These are phyloP conservation scores for Craterocephalus amniculus DNA, from an alignment of 2,797 vertebrate species.

Conservation along the genomic window DNA sequence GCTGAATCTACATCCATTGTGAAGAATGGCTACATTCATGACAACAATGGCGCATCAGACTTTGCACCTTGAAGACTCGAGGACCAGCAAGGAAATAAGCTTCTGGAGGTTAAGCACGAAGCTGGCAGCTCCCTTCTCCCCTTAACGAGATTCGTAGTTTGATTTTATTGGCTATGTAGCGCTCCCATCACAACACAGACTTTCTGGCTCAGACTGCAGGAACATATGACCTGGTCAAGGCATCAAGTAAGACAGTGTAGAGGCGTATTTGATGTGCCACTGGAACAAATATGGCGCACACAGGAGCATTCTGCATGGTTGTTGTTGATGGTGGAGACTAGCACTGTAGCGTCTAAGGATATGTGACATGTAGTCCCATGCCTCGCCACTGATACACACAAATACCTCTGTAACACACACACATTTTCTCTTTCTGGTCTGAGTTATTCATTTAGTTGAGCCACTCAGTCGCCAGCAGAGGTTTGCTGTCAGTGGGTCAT, in stretches of 20 bases:
- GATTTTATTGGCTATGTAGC: constrained; percentile 64
- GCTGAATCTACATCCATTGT: constrained; percentile 73
- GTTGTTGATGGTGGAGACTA: constrained; percentile 62
- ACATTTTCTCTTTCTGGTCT: constrained; percentile 38
- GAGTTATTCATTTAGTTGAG: constrained; percentile 73
- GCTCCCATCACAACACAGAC: constrained; percentile 39
- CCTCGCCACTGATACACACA: constrained; percentile 44
- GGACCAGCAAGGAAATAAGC: constrained; percentile 52
- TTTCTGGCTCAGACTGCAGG: constrained; percentile 49
- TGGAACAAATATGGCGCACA: constrained; percentile 50
- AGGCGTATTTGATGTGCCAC: constrained; percentile 48
- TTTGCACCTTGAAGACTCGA: constrained; percentile 51
- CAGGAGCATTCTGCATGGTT: constrained; percentile 57
- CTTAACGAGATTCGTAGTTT: constrained; percentile 42
- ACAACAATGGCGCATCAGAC: constrained; percentile 44
- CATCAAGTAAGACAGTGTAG: constrained; percentile 31
- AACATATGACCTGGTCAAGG: constrained; percentile 54
- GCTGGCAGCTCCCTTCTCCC: constrained; percentile 40
- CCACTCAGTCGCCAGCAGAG: constrained; percentile 67
- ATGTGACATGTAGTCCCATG: constrained; percentile 58
- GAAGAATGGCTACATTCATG: constrained; percentile 50
- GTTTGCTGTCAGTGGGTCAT: constrained; percentile 70
- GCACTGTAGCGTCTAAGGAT: constrained; percentile 59
- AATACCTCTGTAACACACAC: constrained; percentile 30
- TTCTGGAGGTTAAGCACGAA: constrained; percentile 49